These are phyloP conservation scores for Chrysochloris asiatica DNA, from an alignment of 2,113 vertebrate species.

Conservation along the genomic window DNA sequence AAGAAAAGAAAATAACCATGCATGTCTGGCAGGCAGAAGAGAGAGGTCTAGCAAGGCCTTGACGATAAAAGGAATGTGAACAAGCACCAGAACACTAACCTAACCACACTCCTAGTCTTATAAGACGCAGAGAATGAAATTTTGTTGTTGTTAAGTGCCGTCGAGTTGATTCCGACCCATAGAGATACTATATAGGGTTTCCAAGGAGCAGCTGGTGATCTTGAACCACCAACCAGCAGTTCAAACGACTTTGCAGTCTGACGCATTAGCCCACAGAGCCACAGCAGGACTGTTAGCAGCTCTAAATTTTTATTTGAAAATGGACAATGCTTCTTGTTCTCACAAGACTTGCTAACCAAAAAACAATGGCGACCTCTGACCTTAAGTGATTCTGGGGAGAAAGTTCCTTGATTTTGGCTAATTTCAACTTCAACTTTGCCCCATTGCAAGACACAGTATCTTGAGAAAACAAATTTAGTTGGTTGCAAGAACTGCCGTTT, in stretches of 20 bases:
- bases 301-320: neutral
- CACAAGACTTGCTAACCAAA: neutral
- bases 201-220: too few species aligned
- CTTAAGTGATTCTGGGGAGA: rapidly evolving
- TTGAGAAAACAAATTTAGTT: neutral
- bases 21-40: constrained; percentile 80
- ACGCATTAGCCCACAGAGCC: too few species aligned
- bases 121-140: constrained; percentile 11
- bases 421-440: neutral
- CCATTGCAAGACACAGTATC: neutral
- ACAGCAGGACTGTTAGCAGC: too few species aligned
- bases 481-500: constrained; percentile 28
- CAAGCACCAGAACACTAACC: constrained; percentile 14
- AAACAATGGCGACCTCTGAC: neutral
- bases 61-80: constrained; percentile 47
- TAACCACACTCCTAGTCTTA: neutral
- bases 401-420: neutral
- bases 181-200: too few species aligned
- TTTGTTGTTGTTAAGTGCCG: too few species aligned
- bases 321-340: neutral
- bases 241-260: too few species aligned
- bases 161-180: too few species aligned
- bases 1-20: constrained; percentile 75
- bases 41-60: constrained; percentile 81
- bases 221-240: too few species aligned